Evolutionary conservation across 2,888 invertebrate genomes (phyloP), one percentile per base, ranked within the genome.

Genomic region (Dolichomitus sp.): DNA sequence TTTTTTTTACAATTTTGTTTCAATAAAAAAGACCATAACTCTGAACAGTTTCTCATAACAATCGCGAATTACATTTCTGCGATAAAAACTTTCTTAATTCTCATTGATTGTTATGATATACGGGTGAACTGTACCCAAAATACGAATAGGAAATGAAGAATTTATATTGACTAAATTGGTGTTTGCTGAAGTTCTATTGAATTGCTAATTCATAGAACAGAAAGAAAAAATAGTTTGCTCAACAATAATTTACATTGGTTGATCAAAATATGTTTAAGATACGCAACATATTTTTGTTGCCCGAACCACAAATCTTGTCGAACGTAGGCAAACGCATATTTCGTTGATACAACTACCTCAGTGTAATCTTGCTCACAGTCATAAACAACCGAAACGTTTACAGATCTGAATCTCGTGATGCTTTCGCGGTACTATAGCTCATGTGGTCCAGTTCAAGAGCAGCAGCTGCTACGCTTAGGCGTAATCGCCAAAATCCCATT

Each of bases 401-500:
- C 14, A 79, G 70, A 83, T 79, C 33, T 12, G 42, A 37, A 79
- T 74, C 40, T 17, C 37, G n/a, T n/a, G 4, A 23, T 14, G 27
- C 57, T 37, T 74, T 63, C 59, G 74, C 68, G 48, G 45, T n/a
- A 50, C 23, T 23, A 59, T 30, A 37, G 59, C 73, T 73, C 74
- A 74, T 50, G 68, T 73, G 63, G 80, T 75, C 76, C 79, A 50
- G 42, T 54, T 37, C 23, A 45, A 52, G 77, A 27, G 54, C 4
- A 11, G 27, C 87, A 86, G 87, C 87, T 87, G 87, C 81, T 27
- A 57, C 79, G 33, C 30, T 57, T 30, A 2, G n/a, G 48, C 68
- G 63, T 27, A 57, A 84, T 76, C 50, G 59, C 48, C 52, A 30
- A 86, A 88, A 88, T 88, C 88, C 87, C 83, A 88, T 88, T 87